Evolutionary conservation across 2,113 vertebrate genomes (phyloP).

Genomic region (Herpailurus yagouaroundi): DNA sequence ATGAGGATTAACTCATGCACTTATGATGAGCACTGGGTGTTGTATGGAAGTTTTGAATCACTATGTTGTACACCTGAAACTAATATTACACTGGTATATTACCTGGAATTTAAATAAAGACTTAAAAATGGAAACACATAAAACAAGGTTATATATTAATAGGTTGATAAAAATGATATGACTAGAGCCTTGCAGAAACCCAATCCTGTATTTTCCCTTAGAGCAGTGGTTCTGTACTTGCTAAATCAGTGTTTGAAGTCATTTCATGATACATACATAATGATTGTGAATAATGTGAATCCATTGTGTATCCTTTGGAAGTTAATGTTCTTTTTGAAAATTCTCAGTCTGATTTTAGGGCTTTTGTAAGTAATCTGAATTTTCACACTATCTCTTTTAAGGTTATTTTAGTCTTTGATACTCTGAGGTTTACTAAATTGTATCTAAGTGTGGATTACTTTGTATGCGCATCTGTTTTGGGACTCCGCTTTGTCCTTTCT

Average conservation of each 20-base stretch:
- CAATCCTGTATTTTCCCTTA: background rate
- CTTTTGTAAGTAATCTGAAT: background rate
- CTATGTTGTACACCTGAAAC: too few relatives aligned
- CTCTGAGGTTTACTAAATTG: background rate
- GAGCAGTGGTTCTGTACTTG: background rate
- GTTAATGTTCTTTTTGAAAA: background rate
- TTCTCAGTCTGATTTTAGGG: background rate
- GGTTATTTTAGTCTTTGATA: background rate
- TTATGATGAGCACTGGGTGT: too few relatives aligned
- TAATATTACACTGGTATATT: too few relatives aligned
- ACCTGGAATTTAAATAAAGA: too few relatives aligned
- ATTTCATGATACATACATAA: background rate
- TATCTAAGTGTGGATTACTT: background rate
- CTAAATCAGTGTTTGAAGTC: background rate
- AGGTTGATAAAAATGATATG: background rate
- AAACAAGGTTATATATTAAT: background rate
- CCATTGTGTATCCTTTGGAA: background rate
- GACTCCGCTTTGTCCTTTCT: background rate
- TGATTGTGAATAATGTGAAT: background rate
- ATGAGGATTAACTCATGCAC: too few relatives aligned
- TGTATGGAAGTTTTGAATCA: too few relatives aligned
- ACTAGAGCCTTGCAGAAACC: background rate
- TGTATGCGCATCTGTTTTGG: background rate
- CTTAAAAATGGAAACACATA: background rate
- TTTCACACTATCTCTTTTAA: background rate